These are phyloP conservation scores for Tadarida brasiliensis DNA, from an alignment of 2,797 vertebrate genomes.

Conservation along the genomic window DNA sequence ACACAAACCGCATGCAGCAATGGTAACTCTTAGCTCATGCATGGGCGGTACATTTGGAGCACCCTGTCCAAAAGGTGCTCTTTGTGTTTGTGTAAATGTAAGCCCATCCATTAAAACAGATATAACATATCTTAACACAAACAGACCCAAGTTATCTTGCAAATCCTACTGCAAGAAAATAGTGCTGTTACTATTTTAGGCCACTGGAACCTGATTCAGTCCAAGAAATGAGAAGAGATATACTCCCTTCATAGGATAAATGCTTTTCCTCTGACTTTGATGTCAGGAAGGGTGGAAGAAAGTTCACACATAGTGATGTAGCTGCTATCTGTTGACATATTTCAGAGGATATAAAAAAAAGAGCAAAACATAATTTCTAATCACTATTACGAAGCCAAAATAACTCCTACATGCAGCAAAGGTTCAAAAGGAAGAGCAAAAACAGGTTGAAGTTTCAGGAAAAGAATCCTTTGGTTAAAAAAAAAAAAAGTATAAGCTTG, in stretches of 20 bases:
- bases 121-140: slow-evolving; percentile 81
- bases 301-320: slow-evolving; percentile 83
- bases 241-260: slow-evolving; percentile 75
- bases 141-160: slow-evolving; percentile 85
- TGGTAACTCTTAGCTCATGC: slow-evolving; percentile 83
- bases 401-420: slow-evolving; percentile 86
- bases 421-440: slow-evolving; percentile 84
- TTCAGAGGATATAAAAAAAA: slow-evolving; percentile 75
- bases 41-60: slow-evolving; percentile 87
- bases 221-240: slow-evolving; percentile 83
- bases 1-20: slow-evolving; percentile 84
- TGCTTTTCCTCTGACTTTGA: slow-evolving; percentile 74
- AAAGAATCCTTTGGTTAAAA: slow-evolving; percentile 74
- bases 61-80: slow-evolving; percentile 75
- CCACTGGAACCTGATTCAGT: slow-evolving; percentile 67
- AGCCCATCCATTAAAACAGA: slow-evolving; percentile 86
- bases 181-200: slow-evolving; percentile 86
- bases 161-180: slow-evolving; percentile 89
- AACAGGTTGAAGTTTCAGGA: slow-evolving; percentile 78
- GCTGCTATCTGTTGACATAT: slow-evolving; percentile 81
- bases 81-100: slow-evolving; percentile 84
- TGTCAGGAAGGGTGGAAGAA: slow-evolving; percentile 82
- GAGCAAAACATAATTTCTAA: slow-evolving; percentile 82
- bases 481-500: slow-evolving; percentile 84
- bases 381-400: slow-evolving; percentile 80